Base-by-base conservation (phyloP, 2,113 vertebrate genomes). In the Carassius auratus region DNA sequence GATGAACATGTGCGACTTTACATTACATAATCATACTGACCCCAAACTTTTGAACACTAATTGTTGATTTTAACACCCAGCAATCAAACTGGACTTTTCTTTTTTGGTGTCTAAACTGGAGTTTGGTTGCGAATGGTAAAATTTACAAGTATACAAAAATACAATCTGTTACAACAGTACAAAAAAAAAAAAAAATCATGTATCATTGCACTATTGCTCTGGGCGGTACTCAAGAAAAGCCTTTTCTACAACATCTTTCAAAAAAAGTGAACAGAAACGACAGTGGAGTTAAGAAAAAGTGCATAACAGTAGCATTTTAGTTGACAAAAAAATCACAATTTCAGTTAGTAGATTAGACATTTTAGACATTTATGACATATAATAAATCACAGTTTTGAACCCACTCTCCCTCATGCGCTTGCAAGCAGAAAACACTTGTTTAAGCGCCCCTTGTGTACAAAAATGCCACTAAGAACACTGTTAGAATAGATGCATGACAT, bases 121-220 rank as follows among this genome's bases (percentile, higher is more conserved):
- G 82, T 64, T 87, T 84, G 85, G 77, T 80, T 45, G 23, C 57
- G 30, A 26, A 86, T 90, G 85, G 85, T 85, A 79, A 91, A 85
- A 81, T 87, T 91, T 90, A 88, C 48, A 57, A 73, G 86, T 84
- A 85, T 75, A 87, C 94, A 94, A 94, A 95, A 95, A 94, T 92
- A 94, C 91, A 92, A 92, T 95, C 92, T 94, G 86, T 92, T 85
- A 36, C 81, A 91, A 92, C 89, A 83, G 93, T 94, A 94, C 71
- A 30, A 94, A 93, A 90, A 87, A 96, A 95, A n/a, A n/a, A 95
- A 95, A 95, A 88, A 9, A 45, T 93, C 90, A 90, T 89, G 55
- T 92, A 89, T 93, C 92, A 95, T 95, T 96, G 95, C 95, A 96
- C 95, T 93, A 93, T 93, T 94, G 95, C 94, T 95, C 93, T 90